phyloP scores from a whole-genome alignment of 1,140 invertebrate genomes.

The Dermatophagoides farinae region DNA sequence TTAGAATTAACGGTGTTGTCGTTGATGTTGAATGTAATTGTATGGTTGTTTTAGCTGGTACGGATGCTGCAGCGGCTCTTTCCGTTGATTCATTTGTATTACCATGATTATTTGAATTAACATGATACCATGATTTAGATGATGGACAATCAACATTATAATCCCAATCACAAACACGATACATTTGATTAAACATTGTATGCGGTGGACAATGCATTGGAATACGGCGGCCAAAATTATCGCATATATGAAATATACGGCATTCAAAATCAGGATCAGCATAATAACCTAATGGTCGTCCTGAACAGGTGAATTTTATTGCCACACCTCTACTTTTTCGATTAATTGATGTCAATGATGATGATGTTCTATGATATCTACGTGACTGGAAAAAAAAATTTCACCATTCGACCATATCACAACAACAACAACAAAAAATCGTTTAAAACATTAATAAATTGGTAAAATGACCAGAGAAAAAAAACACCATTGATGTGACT shows the following conservation, averaged over 20 bases:
- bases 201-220: constrained; percentile 39
- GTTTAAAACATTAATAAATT: constrained; percentile 24
- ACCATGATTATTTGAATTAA: constrained; percentile 20
- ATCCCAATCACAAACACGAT: constrained; percentile 45
- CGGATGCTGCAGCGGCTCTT: too few relatives aligned
- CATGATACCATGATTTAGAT: constrained; percentile 34
- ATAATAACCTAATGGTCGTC: constrained; percentile 37
- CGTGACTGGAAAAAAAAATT: too few relatives aligned
- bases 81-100: too few relatives aligned
- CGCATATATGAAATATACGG: constrained; percentile 42
- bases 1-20: too few relatives aligned
- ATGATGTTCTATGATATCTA: too few relatives aligned
- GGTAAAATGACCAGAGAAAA: too few relatives aligned
- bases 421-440: not conserved
- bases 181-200: constrained; percentile 27
- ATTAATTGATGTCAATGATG: too few relatives aligned
- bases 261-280: constrained; percentile 40
- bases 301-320: constrained; percentile 37
- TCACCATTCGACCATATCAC: too few relatives aligned
- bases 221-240: constrained; percentile 37
- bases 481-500: too few relatives aligned
- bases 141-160: constrained; percentile 59
- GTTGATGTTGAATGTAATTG: too few relatives aligned
- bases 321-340: not conserved
- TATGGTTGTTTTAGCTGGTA: too few relatives aligned